phyloP scores from a whole-genome alignment of 2,113 vertebrate genomes.

The Mohoua ochrocephala region DNA sequence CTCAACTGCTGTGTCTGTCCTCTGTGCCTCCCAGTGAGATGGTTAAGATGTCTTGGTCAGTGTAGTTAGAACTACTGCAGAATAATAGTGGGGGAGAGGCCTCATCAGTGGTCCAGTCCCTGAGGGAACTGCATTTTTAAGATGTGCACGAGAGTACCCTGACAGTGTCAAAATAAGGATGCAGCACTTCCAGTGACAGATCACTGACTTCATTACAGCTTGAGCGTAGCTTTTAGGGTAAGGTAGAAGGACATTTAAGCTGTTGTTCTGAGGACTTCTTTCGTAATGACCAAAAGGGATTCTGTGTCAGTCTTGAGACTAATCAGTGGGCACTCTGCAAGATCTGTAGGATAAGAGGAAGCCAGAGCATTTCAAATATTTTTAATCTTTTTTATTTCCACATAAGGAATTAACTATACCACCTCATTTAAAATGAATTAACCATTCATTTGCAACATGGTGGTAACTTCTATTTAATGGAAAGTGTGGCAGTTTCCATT shows the following conservation, averaged over 20 bases:
- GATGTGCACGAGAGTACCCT: neutral
- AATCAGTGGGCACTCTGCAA: neutral
- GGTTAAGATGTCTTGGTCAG: neutral
- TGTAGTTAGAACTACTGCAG: neutral
- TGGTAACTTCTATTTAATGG: conserved; percentile 17
- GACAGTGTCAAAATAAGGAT: neutral
- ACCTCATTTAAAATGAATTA: conserved; percentile 12
- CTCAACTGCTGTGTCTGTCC: neutral
- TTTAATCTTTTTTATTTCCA: neutral
- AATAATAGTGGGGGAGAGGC: neutral
- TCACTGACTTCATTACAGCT: neutral
- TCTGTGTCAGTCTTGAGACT: neutral
- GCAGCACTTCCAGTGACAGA: neutral
- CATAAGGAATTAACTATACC: neutral
- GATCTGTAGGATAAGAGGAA: neutral
- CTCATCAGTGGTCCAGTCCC: neutral
- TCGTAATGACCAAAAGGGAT: neutral
- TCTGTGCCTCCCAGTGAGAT: neutral
- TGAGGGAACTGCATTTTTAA: neutral
- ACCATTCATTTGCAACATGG: conserved; percentile 3
- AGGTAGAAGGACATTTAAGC: neutral
- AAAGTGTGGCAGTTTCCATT: conserved; percentile 6
- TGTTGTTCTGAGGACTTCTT: neutral
- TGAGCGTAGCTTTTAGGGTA: neutral
- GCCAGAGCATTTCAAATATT: neutral